Evolutionary conservation across 30 jellyfish, hydroid and myxozoan species (phyloP).

Genomic region (Cassiopea andromeda): DNA sequence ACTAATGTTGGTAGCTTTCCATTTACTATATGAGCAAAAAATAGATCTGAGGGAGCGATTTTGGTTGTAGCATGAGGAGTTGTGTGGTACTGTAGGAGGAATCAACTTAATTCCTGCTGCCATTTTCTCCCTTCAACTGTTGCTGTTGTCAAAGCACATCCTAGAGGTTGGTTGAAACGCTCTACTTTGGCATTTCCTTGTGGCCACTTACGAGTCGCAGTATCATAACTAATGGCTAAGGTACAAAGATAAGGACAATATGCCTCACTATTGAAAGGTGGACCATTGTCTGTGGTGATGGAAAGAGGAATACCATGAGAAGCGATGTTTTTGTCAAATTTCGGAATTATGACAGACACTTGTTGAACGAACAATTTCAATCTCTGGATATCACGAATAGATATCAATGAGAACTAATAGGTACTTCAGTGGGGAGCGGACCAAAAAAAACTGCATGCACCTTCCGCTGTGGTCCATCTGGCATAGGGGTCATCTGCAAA

Average conservation of each 20-base stretch:
- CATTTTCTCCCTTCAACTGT: conserved; percentile 7
- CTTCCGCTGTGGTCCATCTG: conserved; percentile 37
- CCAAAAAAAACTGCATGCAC: conserved; percentile 16
- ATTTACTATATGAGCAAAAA: not conserved
- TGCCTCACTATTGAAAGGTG: conserved; percentile 46
- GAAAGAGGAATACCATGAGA: conserved; percentile 42
- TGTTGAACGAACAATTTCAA: conserved; percentile 48
- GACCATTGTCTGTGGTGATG: conserved; percentile 58
- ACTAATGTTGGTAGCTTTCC: conserved; percentile 23
- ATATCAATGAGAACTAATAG: conserved; percentile 34
- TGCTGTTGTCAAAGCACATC: conserved; percentile 64
- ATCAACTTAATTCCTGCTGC: not conserved
- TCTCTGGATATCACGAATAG: conserved; percentile 68
- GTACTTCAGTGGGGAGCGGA: conserved; percentile 42
- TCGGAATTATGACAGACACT: conserved; percentile 39
- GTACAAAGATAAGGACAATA: conserved; percentile 6
- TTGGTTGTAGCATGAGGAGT: conserved; percentile 16
- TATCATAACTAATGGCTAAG: conserved; percentile 26
- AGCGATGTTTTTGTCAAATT: conserved; percentile 8
- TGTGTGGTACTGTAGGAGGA: not conserved
- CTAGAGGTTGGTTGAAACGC: conserved; percentile 47
- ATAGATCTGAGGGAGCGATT: conserved; percentile 13
- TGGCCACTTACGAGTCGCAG: conserved; percentile 55
- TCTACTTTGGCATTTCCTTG: conserved; percentile 58
- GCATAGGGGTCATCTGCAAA: conserved; percentile 11